Evolutionary conservation across 2,113 vertebrate species (phyloP).

Genomic region (Zapus hudsonius): DNA sequence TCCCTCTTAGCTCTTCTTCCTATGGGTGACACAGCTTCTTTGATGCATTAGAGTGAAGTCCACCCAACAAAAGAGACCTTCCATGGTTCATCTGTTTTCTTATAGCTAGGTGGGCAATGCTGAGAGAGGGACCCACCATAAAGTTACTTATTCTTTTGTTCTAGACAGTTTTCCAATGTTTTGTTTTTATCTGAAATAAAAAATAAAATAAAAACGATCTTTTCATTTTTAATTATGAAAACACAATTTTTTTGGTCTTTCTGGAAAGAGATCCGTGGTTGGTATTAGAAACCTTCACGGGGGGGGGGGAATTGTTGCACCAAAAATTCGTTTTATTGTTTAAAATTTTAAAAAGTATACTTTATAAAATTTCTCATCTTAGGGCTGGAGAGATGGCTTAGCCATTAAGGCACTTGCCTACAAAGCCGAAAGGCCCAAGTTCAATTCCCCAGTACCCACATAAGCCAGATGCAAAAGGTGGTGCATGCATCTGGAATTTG

Average conservation of each 20-base stretch:
- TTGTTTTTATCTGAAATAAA: neutral
- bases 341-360: constrained; percentile 24
- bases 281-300: neutral
- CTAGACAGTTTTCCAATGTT: neutral
- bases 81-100: neutral
- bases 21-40: neutral
- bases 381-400: too few relatives aligned
- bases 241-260: neutral
- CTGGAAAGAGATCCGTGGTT: neutral
- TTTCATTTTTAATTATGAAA: constrained; percentile 17
- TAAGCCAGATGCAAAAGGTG: too few relatives aligned
- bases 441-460: too few relatives aligned
- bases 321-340: constrained; percentile 7
- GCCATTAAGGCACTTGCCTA: too few relatives aligned
- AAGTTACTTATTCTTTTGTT: neutral
- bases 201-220: constrained; percentile 14
- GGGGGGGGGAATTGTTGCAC: neutral
- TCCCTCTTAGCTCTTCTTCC: neutral
- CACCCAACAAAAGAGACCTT: neutral
- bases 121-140: neutral
- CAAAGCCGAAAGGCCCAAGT: too few relatives aligned
- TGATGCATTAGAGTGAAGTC: neutral
- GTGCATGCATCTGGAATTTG: too few relatives aligned
- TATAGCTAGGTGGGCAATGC: neutral
- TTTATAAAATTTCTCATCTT: neutral